Conservation (phyloP, 2,113 vertebrate species). For the Lophochroa leadbeateri region DNA sequence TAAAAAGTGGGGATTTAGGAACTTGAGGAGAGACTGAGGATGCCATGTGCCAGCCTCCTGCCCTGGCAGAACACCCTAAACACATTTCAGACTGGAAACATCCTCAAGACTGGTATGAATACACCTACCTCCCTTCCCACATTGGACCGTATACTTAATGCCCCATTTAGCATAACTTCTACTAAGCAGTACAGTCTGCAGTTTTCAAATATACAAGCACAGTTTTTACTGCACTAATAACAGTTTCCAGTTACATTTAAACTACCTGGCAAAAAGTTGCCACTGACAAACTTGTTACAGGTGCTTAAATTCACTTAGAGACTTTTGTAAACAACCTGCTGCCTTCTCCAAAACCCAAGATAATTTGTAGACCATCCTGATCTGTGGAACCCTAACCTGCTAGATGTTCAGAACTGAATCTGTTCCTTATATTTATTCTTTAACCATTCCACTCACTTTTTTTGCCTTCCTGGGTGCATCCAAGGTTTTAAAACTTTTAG, state of each 20-base stretch:
- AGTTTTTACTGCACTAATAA: background rate
- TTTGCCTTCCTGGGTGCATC: background rate
- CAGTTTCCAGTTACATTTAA: background rate
- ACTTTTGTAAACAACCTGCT: background rate
- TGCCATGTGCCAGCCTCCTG: background rate
- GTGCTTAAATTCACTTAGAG: background rate
- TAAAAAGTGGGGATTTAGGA: background rate
- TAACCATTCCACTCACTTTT: background rate
- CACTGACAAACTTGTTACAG: background rate
- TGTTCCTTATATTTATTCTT: background rate
- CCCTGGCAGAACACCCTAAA: background rate
- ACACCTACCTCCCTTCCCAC: accelerated
- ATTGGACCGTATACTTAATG: background rate
- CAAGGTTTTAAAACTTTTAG: background rate
- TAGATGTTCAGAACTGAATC: background rate
- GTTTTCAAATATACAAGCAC: background rate
- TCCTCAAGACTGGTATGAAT: background rate
- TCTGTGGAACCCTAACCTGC: background rate
- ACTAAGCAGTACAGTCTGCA: background rate
- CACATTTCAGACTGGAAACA: background rate
- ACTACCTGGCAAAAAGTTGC: background rate
- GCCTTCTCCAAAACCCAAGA: background rate
- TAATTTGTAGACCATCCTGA: background rate
- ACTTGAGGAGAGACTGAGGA: background rate
- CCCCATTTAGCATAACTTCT: background rate